Evolutionary conservation across 2,113 vertebrate genomes (phyloP).

Genomic region (Ptyas mucosa): DNA sequence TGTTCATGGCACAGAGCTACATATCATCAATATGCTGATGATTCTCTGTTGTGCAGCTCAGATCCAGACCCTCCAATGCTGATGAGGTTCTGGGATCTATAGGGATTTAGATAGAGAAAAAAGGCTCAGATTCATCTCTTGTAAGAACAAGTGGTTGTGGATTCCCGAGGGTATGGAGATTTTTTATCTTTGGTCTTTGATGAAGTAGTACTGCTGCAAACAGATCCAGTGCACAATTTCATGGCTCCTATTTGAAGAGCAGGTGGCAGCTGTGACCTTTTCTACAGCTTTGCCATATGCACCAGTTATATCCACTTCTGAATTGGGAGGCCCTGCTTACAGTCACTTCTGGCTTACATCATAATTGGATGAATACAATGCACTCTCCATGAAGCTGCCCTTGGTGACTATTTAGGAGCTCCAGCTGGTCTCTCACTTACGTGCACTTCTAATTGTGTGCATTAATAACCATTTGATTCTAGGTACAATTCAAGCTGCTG

Average conservation of each 20-base stretch:
- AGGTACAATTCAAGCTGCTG: not conserved
- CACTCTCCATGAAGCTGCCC: not conserved
- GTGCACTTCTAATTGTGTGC: not conserved
- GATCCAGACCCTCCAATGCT: not conserved
- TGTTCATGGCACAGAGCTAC: not conserved
- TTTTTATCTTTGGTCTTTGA: not conserved
- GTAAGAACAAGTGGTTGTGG: not conserved
- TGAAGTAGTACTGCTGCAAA: not conserved
- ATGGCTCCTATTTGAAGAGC: not conserved
- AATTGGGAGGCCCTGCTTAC: not conserved
- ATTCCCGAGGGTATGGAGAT: not conserved
- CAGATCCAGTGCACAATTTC: not conserved
- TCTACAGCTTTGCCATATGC: not conserved
- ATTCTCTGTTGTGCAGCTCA: not conserved
- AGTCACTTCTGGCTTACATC: not conserved
- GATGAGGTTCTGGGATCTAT: not conserved
- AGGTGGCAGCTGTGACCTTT: not conserved
- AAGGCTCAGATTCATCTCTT: not conserved
- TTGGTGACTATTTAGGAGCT: not conserved
- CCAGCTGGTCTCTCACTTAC: not conserved
- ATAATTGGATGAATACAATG: not conserved
- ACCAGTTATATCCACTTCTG: not conserved
- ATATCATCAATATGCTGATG: not conserved
- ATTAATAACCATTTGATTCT: not conserved
- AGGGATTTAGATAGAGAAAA: not conserved